Base-by-base conservation (phyloP, 2,113 vertebrate genomes). In the Lathamus discolor region DNA sequence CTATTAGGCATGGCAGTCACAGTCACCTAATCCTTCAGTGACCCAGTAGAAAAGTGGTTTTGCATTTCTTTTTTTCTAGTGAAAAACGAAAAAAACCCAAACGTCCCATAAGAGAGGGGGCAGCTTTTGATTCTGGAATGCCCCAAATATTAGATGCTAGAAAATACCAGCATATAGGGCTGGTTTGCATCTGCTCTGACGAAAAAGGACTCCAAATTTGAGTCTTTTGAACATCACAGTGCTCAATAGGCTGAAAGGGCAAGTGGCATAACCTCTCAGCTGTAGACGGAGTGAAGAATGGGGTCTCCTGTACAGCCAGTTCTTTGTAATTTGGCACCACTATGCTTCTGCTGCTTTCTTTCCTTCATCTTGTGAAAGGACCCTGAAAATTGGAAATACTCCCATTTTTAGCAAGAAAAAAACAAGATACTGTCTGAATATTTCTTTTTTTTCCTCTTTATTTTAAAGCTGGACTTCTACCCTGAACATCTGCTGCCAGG, bases 241-340 rank as follows among this genome's bases (percentile, higher is more conserved):
- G 29, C 51, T 88, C 59, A 35, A 61, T 18, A 67, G 69, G n/a
- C 88, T 94, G 83, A 81, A 78, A 92, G 94, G 92, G 95, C 77
- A 78, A 88, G 90, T 86, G 80, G 83, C 86, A 81, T 61, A 86
- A 88, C 88, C 92, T 74, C 72, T 92, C 83, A 68, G 86, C 88
- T 84, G 83, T 68, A n/a, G 55, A 46, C 15, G 22, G 86, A 93
- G 62, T 77, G 86, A 93, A 84, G 81, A 83, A 93, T 88, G 39
- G 35, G 35, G 75, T 78, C 0, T 69, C 57, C 80, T 70, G 94
- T 86, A 95, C 92, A 95, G 94, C 88, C 94, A 95, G 94, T 88
- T 94, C 96, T 95, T 93, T 93, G 86, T 68, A 78, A 86, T 81
- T 94, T 92, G 95, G 94, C 95, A 93, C 33, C 2, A 7, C 51